A percentile compares a stretch with the other conserved stretches of the same genome.
Evolutionary conservation across 2,888 invertebrate genomes (phyloP).

Genomic region (Rhyacophila evoluta): DNA sequence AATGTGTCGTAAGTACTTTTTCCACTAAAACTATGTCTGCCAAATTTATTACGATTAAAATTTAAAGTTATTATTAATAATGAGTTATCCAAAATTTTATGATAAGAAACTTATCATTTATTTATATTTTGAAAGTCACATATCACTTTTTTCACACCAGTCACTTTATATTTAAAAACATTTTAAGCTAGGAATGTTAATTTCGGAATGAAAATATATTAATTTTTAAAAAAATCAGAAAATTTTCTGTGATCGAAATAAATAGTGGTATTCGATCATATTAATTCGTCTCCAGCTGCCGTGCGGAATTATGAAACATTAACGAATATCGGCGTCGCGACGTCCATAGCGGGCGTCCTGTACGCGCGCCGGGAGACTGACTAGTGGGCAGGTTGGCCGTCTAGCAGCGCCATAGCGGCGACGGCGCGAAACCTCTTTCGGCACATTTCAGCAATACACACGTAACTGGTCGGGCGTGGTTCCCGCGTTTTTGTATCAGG

Average conservation of each 20-base stretch:
- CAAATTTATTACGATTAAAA: not conserved
- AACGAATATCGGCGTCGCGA: not conserved
- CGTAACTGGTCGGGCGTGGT: constrained; percentile 22
- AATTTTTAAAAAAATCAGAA: not conserved
- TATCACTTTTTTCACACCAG: constrained; percentile 16
- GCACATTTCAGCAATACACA: constrained; percentile 24
- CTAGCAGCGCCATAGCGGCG: constrained; percentile 43
- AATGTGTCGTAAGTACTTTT: not conserved
- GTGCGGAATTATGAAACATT: constrained; percentile 13
- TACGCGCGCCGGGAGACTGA: constrained; percentile 50
- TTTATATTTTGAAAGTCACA: not conserved
- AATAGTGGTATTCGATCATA: not conserved
- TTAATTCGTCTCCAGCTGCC: not conserved
- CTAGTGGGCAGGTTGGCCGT: constrained; percentile 48
- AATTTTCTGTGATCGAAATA: not conserved
- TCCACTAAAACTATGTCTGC: not conserved
- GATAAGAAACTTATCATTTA: constrained; percentile 13
- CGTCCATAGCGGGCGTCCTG: constrained; percentile 43
- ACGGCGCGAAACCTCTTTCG: not conserved
- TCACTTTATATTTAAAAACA: constrained; percentile 3
- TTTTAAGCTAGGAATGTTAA: not conserved
- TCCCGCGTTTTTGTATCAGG: constrained; percentile 10
- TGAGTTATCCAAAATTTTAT: not conserved
- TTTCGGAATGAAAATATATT: not conserved
- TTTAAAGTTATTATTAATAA: not conserved